Base-by-base conservation (phyloP, 2,797 vertebrate species). In the Cottoperca gobio region DNA sequence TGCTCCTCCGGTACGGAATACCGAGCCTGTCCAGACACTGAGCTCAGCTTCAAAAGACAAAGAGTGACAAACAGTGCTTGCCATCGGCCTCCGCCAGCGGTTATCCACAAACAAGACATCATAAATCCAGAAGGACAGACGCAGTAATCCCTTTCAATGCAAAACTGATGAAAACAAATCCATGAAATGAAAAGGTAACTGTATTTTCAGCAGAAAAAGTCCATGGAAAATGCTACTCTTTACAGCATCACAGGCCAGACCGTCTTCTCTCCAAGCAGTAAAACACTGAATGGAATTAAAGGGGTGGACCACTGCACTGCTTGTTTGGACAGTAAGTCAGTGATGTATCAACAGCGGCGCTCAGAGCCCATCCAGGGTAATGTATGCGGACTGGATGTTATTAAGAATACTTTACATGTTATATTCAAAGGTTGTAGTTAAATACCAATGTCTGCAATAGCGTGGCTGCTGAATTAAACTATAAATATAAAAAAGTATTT, bases 281-380 rank as follows among this genome's bases (percentile, higher is more conserved):
- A 71, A 62, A 60, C 39, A 76, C 11, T 42, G 24, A 53, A 24
- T 46, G 37, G 60, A 48, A 46, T 33, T 33, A 57, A 78, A 71
- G 17, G 70, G 78, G 75, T 68, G 78, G 79, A 68, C 14, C 48
- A 11, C 43, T 55, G 64, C 58, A 33, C 53, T 24, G 23, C 21
- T 5, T 33, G 33, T 33, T 33, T 10, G 0, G 5, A 48, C 19
- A 37, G n/a, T 8, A 1, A 21, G 26, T 75, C 70, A 83, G 39
- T 35, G 26, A 70, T 45, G 71, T 48, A 84, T 79, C 90, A 91
- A 90, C 83, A 92, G 91, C 91, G 89, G 83, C 89, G 57, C 91
- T 87, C 46, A 70, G 84, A 90, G 91, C 43, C 43, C 72, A 55
- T 43, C 4, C 58, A 60, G 1, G 24, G 58, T 43, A 60, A 60